Evolutionary conservation across 2,888 invertebrate species (phyloP).

Genomic region (Notocelia uddmanniana): DNA sequence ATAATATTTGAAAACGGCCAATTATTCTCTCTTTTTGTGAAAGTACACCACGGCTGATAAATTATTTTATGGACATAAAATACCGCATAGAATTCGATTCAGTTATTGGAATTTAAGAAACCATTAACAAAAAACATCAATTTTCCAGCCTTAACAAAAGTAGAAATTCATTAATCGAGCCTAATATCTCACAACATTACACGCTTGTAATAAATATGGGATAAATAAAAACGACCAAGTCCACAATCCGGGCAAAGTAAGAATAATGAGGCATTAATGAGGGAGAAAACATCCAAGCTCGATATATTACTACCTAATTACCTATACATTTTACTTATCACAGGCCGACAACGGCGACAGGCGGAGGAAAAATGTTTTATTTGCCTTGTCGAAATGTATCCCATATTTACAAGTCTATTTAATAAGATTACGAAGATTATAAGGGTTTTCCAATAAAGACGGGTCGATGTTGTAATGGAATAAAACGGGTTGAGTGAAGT

Average conservation of each 20-base stretch:
- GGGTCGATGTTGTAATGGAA: too few relatives aligned
- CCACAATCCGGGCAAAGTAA: conserved; percentile 71
- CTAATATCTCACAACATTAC: conserved; percentile 44
- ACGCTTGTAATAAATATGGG: conserved; percentile 44
- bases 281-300: conserved; percentile 73
- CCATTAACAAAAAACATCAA: conserved; percentile 24
- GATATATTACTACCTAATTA: conserved; percentile 81
- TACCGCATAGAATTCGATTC: not conserved
- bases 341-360: conserved; percentile 61
- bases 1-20: too few relatives aligned
- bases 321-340: conserved; percentile 82
- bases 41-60: not conserved
- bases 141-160: conserved; percentile 25
- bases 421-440: conserved; percentile 71
- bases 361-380: conserved; percentile 71
- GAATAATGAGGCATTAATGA: conserved; percentile 78
- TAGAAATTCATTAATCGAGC: conserved; percentile 39
- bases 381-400: conserved; percentile 72
- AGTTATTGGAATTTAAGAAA: conserved; percentile 1
- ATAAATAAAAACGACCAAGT: conserved; percentile 58
- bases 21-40: too few relatives aligned
- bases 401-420: conserved; percentile 76
- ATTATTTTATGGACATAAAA: not conserved
- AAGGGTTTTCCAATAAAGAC: too few relatives aligned
- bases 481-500: too few relatives aligned